Evolutionary conservation across 2,113 vertebrate genomes (phyloP).

Genomic region (Plotosus lineatus): DNA sequence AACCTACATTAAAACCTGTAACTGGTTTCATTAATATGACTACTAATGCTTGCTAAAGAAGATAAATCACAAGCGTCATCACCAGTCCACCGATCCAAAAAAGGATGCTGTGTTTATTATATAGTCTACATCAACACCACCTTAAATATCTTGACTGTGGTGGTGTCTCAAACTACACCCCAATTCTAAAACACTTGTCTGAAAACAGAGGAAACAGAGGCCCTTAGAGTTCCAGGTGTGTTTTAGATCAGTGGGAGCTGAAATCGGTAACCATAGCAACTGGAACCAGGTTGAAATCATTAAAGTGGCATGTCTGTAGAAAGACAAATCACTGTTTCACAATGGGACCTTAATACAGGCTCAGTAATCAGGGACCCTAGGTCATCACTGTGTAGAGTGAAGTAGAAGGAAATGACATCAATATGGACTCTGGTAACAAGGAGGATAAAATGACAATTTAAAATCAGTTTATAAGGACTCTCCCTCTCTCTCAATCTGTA

Average conservation of each 20-base stretch:
- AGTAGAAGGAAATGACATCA: slow-evolving; percentile 17
- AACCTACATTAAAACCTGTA: background rate
- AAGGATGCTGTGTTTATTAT: background rate
- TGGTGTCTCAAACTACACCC: background rate
- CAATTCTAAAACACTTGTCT: background rate
- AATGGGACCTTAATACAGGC: background rate
- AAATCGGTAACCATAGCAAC: background rate
- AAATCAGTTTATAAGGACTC: background rate
- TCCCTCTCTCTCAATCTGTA: no score
- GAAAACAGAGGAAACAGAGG: background rate
- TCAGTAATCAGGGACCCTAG: background rate
- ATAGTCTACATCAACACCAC: background rate
- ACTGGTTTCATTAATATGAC: background rate
- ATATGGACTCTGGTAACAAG: background rate
- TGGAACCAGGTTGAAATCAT: slow-evolving; percentile 5
- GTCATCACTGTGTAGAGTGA: background rate
- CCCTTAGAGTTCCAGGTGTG: background rate
- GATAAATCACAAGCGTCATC: background rate
- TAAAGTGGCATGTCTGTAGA: background rate
- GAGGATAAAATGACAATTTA: background rate
- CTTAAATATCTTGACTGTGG: background rate
- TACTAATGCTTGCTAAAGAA: background rate
- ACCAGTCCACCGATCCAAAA: background rate
- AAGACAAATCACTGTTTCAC: background rate
- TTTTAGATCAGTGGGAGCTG: slow-evolving; percentile 8